Base-by-base conservation (phyloP, 2,888 invertebrate genomes). In the Pachycephus smyrnensis region DNA sequence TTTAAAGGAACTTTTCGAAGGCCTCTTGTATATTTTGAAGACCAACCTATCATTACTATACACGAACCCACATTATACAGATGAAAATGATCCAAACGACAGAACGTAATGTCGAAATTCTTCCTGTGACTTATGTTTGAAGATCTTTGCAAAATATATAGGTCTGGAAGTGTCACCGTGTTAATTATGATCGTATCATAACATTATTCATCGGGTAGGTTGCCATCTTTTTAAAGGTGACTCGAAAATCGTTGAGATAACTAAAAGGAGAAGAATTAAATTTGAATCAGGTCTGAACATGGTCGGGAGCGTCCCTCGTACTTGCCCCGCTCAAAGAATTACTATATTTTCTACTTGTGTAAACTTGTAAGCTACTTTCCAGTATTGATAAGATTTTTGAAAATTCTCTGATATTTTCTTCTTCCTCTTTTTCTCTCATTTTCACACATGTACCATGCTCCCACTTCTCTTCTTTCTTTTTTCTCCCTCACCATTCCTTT, bases 341-440 rank as follows among this genome's bases (percentile, higher is more conserved):
- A 84, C 84, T 86, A 86, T 85, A 88, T 89, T 88, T 89, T 88
- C 81, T 89, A 89, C 86, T 90, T 86, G 84, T 84, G 81, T 87
- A 85, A 88, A 86, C 77, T 85, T 85, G 85, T 84, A 83, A 85
- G 85, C 86, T 86, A 88, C 82, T 87, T 88, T 87, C 86, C 88
- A 89, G 88, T 89, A 89, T 88, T 88, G 81, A 85, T 88, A 87
- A 89, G 86, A 82, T 85, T 87, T 83, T 84, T 81, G 81, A 85
- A 76, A 83, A 83, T 83, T 82, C 80, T 84, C 86, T 81, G 76
- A 78, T 30, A 23, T 37, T 30, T 33, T 74, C 80, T 68, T 40
- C 68, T 31, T 71, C 12, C 71, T 71, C 33, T 71, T 31, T 71
- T 71, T 31, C 23, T 71, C 11, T 71, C 71, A 23, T 32, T 71